Evolutionary conservation across 2,888 invertebrate species (phyloP).

Genomic region (Melolontha melolontha): DNA sequence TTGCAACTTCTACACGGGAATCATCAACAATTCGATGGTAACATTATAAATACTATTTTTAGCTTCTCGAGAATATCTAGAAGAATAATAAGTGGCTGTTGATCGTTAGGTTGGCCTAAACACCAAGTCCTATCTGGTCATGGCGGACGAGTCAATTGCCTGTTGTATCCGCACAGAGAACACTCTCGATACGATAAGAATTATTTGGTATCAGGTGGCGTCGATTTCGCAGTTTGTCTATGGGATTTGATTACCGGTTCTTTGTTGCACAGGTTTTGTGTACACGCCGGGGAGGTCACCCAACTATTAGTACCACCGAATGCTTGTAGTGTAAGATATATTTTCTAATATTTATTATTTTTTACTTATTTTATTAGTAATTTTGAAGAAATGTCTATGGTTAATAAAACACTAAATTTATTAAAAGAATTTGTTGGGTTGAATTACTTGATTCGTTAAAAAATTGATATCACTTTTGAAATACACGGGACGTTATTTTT

Average conservation of each 20-base stretch:
- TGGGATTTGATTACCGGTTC: conserved; percentile 95
- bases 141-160: conserved; percentile 92
- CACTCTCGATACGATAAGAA: conserved; percentile 89
- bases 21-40: conserved; percentile 84
- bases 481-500: no score
- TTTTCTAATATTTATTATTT: conserved; percentile 9
- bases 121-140: conserved; percentile 91
- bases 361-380: no score
- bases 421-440: no score
- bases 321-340: conserved; percentile 80
- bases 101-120: conserved; percentile 82
- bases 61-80: not conserved
- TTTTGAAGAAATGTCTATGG: no score
- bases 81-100: not conserved
- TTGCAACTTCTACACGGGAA: conserved; percentile 89
- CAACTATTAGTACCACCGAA: conserved; percentile 95
- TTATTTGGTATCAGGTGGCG: conserved; percentile 94
- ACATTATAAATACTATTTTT: conserved; percentile 46
- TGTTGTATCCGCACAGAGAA: conserved; percentile 94
- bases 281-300: conserved; percentile 97
- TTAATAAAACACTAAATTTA: no score
- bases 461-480: no score
- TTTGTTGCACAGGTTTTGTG: conserved; percentile 93
- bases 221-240: conserved; percentile 96
- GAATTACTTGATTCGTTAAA: no score